Evolutionary conservation across 2,797 vertebrate species (phyloP).

Genomic region (Schizopygopsis pylzovi): DNA sequence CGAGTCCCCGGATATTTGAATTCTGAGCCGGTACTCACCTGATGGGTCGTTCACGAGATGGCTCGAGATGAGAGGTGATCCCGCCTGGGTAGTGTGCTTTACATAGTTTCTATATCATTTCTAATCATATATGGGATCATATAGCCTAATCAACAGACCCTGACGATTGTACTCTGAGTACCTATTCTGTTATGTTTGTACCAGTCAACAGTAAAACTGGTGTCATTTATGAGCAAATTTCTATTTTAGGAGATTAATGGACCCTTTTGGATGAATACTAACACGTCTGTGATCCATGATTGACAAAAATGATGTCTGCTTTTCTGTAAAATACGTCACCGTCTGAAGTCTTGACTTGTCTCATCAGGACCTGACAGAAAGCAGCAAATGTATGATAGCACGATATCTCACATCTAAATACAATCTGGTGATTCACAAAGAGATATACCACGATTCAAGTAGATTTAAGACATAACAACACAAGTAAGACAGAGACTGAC

Average conservation of each 20-base stretch:
- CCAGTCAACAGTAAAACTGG: background rate
- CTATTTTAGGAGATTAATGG: background rate
- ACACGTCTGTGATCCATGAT: background rate
- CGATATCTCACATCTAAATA: slow-evolving; percentile 27
- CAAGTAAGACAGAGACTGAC: slow-evolving; percentile 29
- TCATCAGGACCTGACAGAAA: slow-evolving; percentile 34
- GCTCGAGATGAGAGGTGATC: no score
- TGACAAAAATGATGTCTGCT: background rate
- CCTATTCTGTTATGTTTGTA: background rate
- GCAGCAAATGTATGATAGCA: slow-evolving; percentile 12
- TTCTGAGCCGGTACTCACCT: no score
- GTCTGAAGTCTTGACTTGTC: slow-evolving; percentile 28
- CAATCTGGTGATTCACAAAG: background rate
- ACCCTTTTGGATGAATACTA: background rate
- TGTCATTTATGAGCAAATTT: background rate
- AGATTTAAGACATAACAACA: slow-evolving; percentile 50
- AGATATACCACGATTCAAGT: slow-evolving; percentile 22
- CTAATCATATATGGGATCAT: no score
- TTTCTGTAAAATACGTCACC: background rate
- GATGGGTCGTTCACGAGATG: no score
- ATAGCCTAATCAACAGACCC: no score
- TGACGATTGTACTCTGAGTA: no score
- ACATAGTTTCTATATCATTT: no score
- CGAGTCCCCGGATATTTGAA: no score
- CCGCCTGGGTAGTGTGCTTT: no score